Evolutionary conservation across 2,888 invertebrate genomes (phyloP), one percentile per base, ranked within the genome.

Genomic region (Scrobipalpa costella): DNA sequence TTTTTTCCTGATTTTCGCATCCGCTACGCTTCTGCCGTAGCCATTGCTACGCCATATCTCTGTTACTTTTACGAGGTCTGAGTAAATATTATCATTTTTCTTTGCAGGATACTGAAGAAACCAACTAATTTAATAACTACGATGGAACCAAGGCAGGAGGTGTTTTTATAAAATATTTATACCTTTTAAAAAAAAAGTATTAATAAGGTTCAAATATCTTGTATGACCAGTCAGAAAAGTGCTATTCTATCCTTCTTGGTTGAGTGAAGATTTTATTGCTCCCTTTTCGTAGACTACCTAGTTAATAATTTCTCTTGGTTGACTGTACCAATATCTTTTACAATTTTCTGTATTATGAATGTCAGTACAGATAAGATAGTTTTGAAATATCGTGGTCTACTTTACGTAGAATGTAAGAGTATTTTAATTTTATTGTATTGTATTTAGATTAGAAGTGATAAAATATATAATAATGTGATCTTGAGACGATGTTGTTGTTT

Each of bases 101-200:
- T 40, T 62, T 77, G 47, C 81, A 86, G 86, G 86, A 86, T 65
- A 64, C 80, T 64, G 86, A 86, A 68, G 86, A 86, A 69, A 86
- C 80, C 71, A 83, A 76, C 68, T 84, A 72, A 81, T 21, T n/a
- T n/a, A 13, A 27, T 11, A n/a, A 27, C 27, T 15, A 55, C 55
- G 1, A 13, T 27, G 11, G 9, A 49, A 19, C 27, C 11, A 13
- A 21, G 13, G 0, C 9, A 27, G 21, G 2, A 52, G 8, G 44
- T 44, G n/a, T n/a, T 15, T 44, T 44, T 7, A n/a, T 44, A 15
- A 44, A 15, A 44, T 44, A 44, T 44, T 44, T 44, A n/a, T 15
- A 5, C 6, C 7, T 27, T 7, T 15, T 1, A 44, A n/a, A 1
- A 5, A 3, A 15, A 44, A 44, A 44, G 40, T 40, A 40, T 40